Base-by-base conservation (phyloP, 2,113 vertebrate genomes). In the Oostethus manadensis region DNA sequence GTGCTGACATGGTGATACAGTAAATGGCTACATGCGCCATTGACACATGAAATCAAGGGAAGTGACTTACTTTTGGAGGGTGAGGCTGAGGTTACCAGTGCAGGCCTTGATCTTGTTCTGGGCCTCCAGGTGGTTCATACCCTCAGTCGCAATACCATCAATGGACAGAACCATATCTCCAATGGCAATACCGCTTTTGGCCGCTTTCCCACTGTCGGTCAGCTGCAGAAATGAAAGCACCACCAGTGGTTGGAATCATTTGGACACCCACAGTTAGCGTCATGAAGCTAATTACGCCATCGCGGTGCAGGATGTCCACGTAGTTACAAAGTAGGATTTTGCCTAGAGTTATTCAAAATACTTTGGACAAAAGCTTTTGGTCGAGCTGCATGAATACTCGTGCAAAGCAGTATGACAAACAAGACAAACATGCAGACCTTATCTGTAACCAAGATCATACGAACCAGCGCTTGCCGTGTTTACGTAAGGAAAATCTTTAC, bases 31-130 rank as follows among this genome's bases (percentile, higher is more conserved):
- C 38, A 60, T 16, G 10, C 14, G 69, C 22, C 1, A 8, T 74
- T 72, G 56, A 67, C 33, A 66, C 56, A 5, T 67, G 64, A 74
- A 77, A 77, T 80, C 56, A 63, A 65, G 49, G 16, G 26, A 51
- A 60, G n/a, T n/a, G 10, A 62, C 87, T 90, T 92, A 98, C 96
- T 93, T 98, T 84, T 97, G 94, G 74, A 99, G 85, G 73, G 81
- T 93, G 87, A 99, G 94, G 82, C 85, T 91, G 84, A 99, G 88
- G 69, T 95, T 93, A 64, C 89, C 93, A 18, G 91, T 81, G 73
- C 94, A 94, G 10, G 86, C 92, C 83, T 99, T 99, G 83, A 99
- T 98, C 88, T 97, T 98, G 90, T 97, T 99, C 83, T 99, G 97
- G 49, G 97, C 97, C 87, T 98, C 97, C 42, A 99, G 91, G 61